Evolutionary conservation across 2,113 vertebrate genomes (phyloP).

Genomic region (Alectura lathami): DNA sequence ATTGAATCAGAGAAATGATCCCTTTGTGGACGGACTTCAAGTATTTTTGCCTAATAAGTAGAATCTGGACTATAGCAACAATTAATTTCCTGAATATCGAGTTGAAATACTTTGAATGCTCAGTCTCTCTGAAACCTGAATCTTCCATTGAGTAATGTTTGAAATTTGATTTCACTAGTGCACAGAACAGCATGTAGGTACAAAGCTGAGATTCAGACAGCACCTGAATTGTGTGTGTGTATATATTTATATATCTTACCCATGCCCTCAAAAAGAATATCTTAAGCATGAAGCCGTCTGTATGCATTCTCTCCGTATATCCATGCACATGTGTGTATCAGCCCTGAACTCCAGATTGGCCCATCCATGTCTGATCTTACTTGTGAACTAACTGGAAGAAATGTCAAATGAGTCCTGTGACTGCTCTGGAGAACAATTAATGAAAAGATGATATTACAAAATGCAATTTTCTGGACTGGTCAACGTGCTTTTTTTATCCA

Average conservation of each 20-base stretch:
- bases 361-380: neutral
- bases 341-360: neutral
- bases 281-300: neutral
- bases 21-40: conserved; percentile 30
- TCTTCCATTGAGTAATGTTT: neutral
- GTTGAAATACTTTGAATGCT: neutral
- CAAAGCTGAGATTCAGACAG: neutral
- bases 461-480: neutral
- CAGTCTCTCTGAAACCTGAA: neutral
- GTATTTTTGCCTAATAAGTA: neutral
- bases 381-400: too few species aligned
- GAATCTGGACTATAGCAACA: neutral
- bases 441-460: neutral
- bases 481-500: neutral
- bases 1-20: conserved; percentile 3
- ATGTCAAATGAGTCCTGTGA: neutral
- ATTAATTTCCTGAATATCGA: neutral
- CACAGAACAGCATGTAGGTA: neutral
- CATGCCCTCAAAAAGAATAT: neutral
- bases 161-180: neutral
- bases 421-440: neutral
- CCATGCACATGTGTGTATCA: neutral
- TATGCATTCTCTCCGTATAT: neutral
- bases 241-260: neutral
- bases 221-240: neutral